Conservation (phyloP, 2,797 vertebrate genomes). For the Lepilemur septentrionalis region DNA sequence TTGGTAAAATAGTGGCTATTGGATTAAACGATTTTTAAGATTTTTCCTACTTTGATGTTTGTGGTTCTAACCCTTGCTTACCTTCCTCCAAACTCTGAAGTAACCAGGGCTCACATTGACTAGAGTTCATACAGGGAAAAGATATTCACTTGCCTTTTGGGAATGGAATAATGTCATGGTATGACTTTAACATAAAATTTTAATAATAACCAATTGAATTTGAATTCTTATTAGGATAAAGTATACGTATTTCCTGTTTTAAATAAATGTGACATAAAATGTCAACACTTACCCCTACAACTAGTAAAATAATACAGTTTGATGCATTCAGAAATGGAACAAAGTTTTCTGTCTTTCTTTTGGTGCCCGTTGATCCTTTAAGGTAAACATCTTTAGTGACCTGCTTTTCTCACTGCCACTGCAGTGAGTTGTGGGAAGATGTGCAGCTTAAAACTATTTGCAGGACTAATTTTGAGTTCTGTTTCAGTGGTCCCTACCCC, state of each 20-base stretch:
- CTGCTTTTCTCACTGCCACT: background rate
- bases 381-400: background rate
- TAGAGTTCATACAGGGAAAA: background rate
- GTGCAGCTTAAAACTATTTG: conserved; percentile 63
- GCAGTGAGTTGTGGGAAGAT: background rate
- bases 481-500: conserved; percentile 36
- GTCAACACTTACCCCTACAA: background rate
- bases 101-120: background rate
- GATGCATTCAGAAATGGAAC: background rate
- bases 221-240: conserved; percentile 12
- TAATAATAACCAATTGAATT: background rate
- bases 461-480: conserved; percentile 56
- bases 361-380: background rate
- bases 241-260: background rate
- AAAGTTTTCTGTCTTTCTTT: background rate
- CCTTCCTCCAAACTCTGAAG: conserved; percentile 7
- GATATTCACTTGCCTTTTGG: background rate
- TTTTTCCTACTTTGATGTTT: background rate
- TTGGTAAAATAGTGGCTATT: background rate
- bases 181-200: background rate
- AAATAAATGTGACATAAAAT: background rate
- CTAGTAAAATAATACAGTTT: background rate
- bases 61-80: background rate
- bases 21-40: background rate
- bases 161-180: background rate